Conservation (phyloP, 2,113 vertebrate genomes). For the Ammodytes marinus region DNA sequence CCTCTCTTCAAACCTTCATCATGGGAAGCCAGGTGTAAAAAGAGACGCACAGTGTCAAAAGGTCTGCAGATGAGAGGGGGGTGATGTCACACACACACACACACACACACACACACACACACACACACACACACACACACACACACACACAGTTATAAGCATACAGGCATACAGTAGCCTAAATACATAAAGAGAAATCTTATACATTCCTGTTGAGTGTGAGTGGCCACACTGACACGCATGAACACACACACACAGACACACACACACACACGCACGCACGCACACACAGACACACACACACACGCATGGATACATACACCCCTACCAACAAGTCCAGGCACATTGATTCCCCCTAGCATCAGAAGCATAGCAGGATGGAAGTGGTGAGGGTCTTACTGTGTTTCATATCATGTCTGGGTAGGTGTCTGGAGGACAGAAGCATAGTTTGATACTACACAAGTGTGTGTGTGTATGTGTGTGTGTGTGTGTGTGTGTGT, state of each 20-base stretch:
- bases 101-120: constrained; percentile 34
- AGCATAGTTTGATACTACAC: constrained; percentile 30
- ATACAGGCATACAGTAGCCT: constrained; percentile 28
- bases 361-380: constrained; percentile 60
- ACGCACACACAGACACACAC: not conserved
- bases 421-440: constrained; percentile 63
- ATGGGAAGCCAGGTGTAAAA: constrained; percentile 63
- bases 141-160: not conserved
- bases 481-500: constrained; percentile 25
- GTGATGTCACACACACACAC: constrained; percentile 36
- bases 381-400: constrained; percentile 52
- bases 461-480: constrained; percentile 6
- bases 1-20: constrained; percentile 63
- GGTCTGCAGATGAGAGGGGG: constrained; percentile 63
- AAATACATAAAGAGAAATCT: constrained; percentile 29
- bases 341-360: constrained; percentile 54
- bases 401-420: constrained; percentile 69
- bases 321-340: constrained; percentile 51
- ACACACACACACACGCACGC: constrained; percentile 11
- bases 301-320: not conserved
- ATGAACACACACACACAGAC: constrained; percentile 30
- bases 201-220: constrained; percentile 30
- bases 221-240: constrained; percentile 30
- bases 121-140: constrained; percentile 23
- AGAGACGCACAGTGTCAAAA: constrained; percentile 53